A percentile compares a stretch with the other conserved stretches of the same genome.
Conservation (phyloP, 2,113 vertebrate genomes). For the Craseonycteris thonglongyai region DNA sequence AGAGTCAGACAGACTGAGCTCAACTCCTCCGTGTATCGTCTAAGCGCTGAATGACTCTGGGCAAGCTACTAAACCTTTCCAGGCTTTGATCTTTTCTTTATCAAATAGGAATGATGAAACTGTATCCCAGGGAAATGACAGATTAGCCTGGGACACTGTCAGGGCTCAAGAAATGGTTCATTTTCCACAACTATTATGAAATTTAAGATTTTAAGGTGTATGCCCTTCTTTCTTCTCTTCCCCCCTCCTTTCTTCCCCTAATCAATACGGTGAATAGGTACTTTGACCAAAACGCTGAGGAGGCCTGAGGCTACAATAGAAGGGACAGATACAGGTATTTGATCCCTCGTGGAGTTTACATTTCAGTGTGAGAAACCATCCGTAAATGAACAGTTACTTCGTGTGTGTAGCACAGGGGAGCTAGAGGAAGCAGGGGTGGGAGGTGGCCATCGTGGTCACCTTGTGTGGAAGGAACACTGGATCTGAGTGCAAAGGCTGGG, state of each 20-base stretch:
- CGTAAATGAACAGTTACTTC: neutral
- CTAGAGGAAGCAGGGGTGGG: neutral
- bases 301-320: neutral
- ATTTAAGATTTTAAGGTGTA: neutral
- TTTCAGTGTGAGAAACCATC: neutral
- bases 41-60: neutral
- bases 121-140: neutral
- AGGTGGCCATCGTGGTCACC: neutral
- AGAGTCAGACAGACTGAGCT: neutral
- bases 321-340: neutral
- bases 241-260: neutral
- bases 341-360: too few relatives aligned
- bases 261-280: neutral
- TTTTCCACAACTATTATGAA: neutral
- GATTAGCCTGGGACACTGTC: neutral
- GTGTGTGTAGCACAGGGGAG: neutral
- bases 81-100: neutral
- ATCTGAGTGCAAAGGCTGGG: too few relatives aligned
- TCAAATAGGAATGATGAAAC: neutral
- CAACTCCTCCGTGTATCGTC: neutral
- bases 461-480: neutral
- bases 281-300: neutral
- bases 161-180: neutral
- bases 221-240: neutral
- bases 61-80: neutral